These are phyloP conservation scores for Microcebus tavaratra DNA, from an alignment of 2,113 vertebrate genomes.

Conservation along the genomic window DNA sequence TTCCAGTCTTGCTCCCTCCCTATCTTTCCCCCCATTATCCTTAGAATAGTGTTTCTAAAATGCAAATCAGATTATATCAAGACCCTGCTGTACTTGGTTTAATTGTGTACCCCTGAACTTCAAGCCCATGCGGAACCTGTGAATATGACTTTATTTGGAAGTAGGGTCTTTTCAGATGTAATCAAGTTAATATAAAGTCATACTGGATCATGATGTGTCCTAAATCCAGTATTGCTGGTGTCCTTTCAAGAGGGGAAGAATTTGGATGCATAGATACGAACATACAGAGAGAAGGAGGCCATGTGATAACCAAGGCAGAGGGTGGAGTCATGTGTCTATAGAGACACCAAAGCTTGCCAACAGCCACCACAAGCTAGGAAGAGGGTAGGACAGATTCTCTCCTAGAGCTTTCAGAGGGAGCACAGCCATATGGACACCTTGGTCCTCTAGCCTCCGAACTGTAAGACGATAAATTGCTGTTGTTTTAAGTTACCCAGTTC, in stretches of 20 bases:
- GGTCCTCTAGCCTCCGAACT: neutral
- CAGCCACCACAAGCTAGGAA: neutral
- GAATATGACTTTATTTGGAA: neutral
- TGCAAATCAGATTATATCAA: neutral
- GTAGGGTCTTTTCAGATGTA: neutral
- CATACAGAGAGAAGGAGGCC: neutral
- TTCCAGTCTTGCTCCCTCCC: neutral
- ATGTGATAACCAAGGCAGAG: too few species aligned
- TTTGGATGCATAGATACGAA: neutral
- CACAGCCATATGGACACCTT: fast-evolving
- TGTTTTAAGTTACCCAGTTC: neutral
- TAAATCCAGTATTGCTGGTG: neutral
- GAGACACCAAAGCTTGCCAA: too few species aligned
- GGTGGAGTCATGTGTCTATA: too few species aligned
- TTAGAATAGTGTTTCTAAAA: neutral
- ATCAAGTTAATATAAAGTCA: neutral
- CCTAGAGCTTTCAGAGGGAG: neutral
- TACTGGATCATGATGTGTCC: neutral
- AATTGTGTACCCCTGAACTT: neutral
- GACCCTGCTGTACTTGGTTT: neutral
- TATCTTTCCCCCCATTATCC: neutral
- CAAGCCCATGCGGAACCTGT: neutral
- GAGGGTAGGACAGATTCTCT: neutral
- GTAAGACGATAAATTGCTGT: neutral
- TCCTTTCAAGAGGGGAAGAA: neutral